Evolutionary conservation across 1,140 invertebrate genomes (phyloP).

Genomic region (Micrasema minimum): DNA sequence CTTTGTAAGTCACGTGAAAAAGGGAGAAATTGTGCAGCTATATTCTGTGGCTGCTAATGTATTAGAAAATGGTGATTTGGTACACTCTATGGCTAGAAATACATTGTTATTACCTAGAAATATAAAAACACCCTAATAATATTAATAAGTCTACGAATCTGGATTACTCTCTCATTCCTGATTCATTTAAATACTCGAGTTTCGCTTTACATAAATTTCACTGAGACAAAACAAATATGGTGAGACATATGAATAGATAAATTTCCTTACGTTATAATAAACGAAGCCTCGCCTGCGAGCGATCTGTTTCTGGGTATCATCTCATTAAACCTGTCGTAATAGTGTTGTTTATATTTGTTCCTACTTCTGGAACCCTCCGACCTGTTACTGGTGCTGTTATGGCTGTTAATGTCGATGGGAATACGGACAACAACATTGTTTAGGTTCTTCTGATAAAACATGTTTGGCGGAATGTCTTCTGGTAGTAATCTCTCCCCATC

Average conservation of each 20-base stretch:
- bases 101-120: no score
- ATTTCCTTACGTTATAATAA: slow-evolving; percentile 21
- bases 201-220: no score
- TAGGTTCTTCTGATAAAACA: slow-evolving; percentile 5
- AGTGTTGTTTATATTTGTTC: slow-evolving; percentile 20
- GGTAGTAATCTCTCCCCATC: background rate
- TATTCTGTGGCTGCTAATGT: no score
- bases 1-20: background rate
- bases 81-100: no score
- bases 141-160: no score
- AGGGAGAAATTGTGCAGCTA: no score
- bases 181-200: no score
- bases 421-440: slow-evolving; percentile 58
- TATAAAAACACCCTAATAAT: no score
- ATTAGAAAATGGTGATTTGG: no score
- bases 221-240: no score
- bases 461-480: slow-evolving; percentile 13
- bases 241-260: no score
- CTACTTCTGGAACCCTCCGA: background rate
- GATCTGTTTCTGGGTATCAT: slow-evolving; percentile 4
- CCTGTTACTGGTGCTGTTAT: background rate
- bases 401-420: slow-evolving; percentile 60
- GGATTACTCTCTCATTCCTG: no score
- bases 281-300: slow-evolving; percentile 5
- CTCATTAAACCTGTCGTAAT: slow-evolving; percentile 9